These are phyloP conservation scores for Morpho helenor DNA, from an alignment of 2,888 invertebrate species.

Conservation along the genomic window DNA sequence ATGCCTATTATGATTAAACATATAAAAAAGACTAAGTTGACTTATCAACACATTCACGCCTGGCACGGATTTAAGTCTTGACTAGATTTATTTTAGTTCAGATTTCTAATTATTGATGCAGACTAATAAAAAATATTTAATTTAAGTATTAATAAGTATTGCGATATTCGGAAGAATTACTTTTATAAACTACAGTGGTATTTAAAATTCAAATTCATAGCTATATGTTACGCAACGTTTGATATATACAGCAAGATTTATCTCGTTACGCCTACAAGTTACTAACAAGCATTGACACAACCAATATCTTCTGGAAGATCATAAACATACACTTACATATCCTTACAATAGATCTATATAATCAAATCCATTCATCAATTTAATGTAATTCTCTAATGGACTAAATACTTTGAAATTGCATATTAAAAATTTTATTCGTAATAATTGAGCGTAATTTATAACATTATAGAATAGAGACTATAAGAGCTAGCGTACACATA, in stretches of 20 bases:
- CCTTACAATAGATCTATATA: constrained; percentile 13
- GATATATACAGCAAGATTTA: background rate
- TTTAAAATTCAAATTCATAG: background rate
- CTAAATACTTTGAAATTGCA: constrained; percentile 38
- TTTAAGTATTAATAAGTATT: no score
- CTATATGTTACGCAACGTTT: background rate
- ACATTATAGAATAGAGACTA: constrained; percentile 36
- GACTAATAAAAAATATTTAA: no score
- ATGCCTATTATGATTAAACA: no score
- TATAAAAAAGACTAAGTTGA: no score
- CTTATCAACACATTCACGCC: no score
- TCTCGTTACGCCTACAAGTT: constrained; percentile 4
- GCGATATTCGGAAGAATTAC: no score
- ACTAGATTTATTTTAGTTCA: no score
- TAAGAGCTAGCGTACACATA: constrained; percentile 27
- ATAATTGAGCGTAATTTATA: constrained; percentile 65
- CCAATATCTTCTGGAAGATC: constrained; percentile 19
- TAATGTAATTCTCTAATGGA: constrained; percentile 44
- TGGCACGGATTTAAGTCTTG: no score
- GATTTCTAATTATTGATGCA: no score
- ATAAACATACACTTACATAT: constrained; percentile 9
- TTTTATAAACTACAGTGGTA: no score
- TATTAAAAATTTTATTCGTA: constrained; percentile 42
- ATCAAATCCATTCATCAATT: constrained; percentile 25
- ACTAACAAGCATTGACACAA: constrained; percentile 17